Conservation (phyloP, 2,113 vertebrate species). For the Cephalopholis sonnerati region DNA sequence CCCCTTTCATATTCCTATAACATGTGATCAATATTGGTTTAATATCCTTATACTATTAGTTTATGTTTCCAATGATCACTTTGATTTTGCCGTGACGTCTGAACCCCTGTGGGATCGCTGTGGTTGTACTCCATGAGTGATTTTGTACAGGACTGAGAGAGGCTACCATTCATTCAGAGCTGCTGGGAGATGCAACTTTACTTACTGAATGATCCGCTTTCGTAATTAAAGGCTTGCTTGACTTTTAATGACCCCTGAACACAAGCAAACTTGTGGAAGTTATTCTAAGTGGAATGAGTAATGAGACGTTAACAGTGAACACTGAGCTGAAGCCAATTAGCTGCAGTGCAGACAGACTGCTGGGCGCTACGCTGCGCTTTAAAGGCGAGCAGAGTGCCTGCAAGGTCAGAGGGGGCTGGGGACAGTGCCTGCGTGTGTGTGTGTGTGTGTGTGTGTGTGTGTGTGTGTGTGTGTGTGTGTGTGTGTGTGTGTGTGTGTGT, state of each 20-base stretch:
- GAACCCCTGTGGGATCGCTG: neutral
- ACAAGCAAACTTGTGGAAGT: constrained; percentile 80
- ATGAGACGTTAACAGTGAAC: constrained; percentile 78
- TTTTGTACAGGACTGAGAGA: constrained; percentile 2
- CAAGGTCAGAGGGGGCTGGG: constrained; percentile 64
- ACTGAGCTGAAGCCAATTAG: constrained; percentile 77
- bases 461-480: neutral
- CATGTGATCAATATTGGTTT: neutral
- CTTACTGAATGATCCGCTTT: constrained; percentile 68
- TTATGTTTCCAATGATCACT: neutral
- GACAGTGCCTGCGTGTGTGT: neutral
- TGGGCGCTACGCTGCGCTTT: constrained; percentile 69
- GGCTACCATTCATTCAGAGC: constrained; percentile 25
- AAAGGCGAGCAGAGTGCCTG: constrained; percentile 60
- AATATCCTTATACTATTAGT: neutral
- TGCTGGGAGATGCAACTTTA: constrained; percentile 67
- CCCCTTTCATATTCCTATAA: neutral
- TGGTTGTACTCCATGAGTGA: neutral
- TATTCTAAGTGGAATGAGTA: constrained; percentile 80
- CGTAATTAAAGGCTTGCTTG: constrained; percentile 80
- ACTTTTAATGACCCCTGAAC: constrained; percentile 80
- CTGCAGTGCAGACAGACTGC: constrained; percentile 74
- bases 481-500: constrained; percentile 5
- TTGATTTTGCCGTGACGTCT: neutral
- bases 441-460: constrained; percentile 6